These are phyloP conservation scores for Onychomys leucogaster DNA, from an alignment of 2,797 vertebrate species.

Conservation along the genomic window DNA sequence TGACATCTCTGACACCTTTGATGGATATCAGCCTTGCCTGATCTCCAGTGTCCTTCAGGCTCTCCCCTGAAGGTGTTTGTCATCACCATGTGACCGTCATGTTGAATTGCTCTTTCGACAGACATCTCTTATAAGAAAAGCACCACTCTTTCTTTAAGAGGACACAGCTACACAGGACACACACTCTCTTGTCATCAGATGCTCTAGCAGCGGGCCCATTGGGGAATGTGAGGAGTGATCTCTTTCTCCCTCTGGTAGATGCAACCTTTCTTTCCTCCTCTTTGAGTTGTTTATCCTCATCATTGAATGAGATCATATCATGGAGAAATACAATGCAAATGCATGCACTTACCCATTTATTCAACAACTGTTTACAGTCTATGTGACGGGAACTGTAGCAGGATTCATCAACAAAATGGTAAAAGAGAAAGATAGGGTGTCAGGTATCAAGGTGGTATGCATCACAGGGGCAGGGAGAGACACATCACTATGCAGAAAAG, in stretches of 20 bases:
- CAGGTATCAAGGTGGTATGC: background rate
- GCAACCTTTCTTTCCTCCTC: background rate
- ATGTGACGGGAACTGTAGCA: background rate
- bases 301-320: background rate
- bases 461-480: conserved; percentile 15
- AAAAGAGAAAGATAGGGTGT: conserved; percentile 18
- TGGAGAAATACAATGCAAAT: background rate
- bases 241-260: background rate
- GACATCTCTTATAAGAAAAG: conserved; percentile 5
- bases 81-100: conserved; percentile 53
- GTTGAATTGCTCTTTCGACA: conserved; percentile 18
- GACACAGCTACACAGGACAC: background rate
- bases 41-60: conserved; percentile 70
- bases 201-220: background rate
- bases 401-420: background rate
- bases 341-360: background rate
- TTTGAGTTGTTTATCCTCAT: background rate
- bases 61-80: conserved; percentile 54
- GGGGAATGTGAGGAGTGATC: background rate
- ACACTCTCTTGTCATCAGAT: background rate
- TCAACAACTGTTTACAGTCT: conserved; percentile 35
- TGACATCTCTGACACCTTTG: conserved; percentile 64
- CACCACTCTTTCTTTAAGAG: conserved; percentile 18
- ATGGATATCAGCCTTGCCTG: conserved; percentile 68
- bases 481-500: background rate